phyloP scores from a whole-genome alignment of 2,888 invertebrate genomes.

The Brachynemurus nebulosus region DNA sequence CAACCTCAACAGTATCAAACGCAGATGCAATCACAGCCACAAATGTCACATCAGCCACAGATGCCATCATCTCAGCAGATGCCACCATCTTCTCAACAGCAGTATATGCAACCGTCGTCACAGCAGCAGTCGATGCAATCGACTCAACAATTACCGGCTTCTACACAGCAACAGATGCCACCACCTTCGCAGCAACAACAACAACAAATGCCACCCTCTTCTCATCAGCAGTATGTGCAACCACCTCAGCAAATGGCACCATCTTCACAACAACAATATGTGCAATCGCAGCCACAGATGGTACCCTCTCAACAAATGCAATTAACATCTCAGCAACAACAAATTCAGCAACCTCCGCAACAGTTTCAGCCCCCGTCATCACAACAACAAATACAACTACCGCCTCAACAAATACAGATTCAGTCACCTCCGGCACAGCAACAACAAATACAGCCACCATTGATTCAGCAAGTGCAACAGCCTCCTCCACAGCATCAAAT shows the following conservation, averaged over 20 bases:
- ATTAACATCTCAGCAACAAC: constrained; percentile 26
- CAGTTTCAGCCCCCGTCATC: constrained; percentile 23
- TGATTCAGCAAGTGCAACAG: constrained; percentile 6
- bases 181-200: constrained; percentile 27
- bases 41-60: no score
- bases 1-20: constrained; percentile 8
- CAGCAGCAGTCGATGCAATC: constrained; percentile 17
- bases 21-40: constrained; percentile 9
- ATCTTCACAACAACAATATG: constrained; percentile 18
- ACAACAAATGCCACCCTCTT: constrained; percentile 32
- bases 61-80: no score
- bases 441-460: constrained; percentile 7
- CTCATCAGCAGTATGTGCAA: constrained; percentile 21
- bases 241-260: constrained; percentile 21
- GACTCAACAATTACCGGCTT: no score
- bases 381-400: constrained; percentile 8
- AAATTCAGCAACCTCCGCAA: constrained; percentile 25
- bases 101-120: constrained; percentile 18
- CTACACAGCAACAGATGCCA: constrained; percentile 24
- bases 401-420: constrained; percentile 13
- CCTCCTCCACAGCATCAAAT: constrained; percentile 20
- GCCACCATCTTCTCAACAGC: no score
- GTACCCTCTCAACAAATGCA: constrained; percentile 17
- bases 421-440: constrained; percentile 13
- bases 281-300: constrained; percentile 16